Evolutionary conservation across 2,888 invertebrate genomes (phyloP).

Genomic region (Campaea margaritaria): DNA sequence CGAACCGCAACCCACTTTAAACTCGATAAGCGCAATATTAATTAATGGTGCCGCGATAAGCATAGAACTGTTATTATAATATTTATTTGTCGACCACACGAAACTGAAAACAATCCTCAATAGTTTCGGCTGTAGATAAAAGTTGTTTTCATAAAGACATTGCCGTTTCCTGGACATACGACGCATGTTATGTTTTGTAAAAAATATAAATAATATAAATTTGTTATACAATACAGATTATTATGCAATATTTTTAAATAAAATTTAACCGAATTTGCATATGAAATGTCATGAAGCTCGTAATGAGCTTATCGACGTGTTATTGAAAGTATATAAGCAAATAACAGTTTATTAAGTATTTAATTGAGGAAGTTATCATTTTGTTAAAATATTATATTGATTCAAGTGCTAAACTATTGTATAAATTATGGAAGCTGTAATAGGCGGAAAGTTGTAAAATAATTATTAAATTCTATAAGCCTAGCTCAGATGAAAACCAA

Average conservation of each 20-base stretch:
- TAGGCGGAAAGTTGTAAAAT: too few species aligned
- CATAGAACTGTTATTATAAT: slow-evolving; percentile 50
- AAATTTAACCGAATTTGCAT: slow-evolving; percentile 36
- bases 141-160: slow-evolving; percentile 60
- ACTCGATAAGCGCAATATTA: slow-evolving; percentile 68
- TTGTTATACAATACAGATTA: too few species aligned
- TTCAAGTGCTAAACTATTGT: not conserved
- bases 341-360: slow-evolving; percentile 2
- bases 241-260: too few species aligned
- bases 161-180: slow-evolving; percentile 58
- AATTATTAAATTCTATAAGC: too few species aligned
- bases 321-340: slow-evolving; percentile 6
- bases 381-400: slow-evolving; percentile 2
- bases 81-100: slow-evolving; percentile 56
- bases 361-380: slow-evolving; percentile 18
- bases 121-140: slow-evolving; percentile 55
- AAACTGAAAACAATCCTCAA: slow-evolving; percentile 70
- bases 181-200: too few species aligned
- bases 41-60: slow-evolving; percentile 76
- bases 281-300: slow-evolving; percentile 32
- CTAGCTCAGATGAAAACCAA: not conserved
- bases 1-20: slow-evolving; percentile 57
- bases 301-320: slow-evolving; percentile 11
- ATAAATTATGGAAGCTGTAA: slow-evolving; percentile 4
- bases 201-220: too few species aligned